Evolutionary conservation across 2,113 vertebrate genomes (phyloP).

Genomic region (Dolichotis patagonum): DNA sequence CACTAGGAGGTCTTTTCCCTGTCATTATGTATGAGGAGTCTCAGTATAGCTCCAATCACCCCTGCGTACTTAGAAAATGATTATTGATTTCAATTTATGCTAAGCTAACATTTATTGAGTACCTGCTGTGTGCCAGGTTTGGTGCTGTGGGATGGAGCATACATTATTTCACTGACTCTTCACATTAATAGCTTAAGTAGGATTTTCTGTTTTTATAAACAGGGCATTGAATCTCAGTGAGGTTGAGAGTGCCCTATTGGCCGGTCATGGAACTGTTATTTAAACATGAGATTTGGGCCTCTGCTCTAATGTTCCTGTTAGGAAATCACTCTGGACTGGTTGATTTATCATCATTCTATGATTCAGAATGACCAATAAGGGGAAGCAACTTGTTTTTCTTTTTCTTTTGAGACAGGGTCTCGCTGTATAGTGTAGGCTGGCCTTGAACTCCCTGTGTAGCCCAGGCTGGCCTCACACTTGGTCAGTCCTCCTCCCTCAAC

Average conservation of each 20-base stretch:
- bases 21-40: rapidly evolving
- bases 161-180: not conserved
- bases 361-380: not conserved
- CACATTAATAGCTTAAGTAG: not conserved
- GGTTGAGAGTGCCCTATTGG: not conserved
- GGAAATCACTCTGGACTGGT: not conserved
- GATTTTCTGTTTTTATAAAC: not conserved
- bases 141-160: not conserved
- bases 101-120: not conserved
- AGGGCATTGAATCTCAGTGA: not conserved
- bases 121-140: no score
- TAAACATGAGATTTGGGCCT: not conserved
- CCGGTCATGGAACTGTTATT: not conserved
- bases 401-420: not conserved
- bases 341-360: not conserved
- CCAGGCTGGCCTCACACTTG: not conserved
- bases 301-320: not conserved
- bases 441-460: not conserved
- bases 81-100: not conserved
- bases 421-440: not conserved
- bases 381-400: not conserved
- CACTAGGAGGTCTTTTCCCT: not conserved
- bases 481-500: not conserved
- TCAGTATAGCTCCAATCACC: no score
- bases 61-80: not conserved